Conservation (phyloP, 2,797 vertebrate species). For the Myotis vivesi region DNA sequence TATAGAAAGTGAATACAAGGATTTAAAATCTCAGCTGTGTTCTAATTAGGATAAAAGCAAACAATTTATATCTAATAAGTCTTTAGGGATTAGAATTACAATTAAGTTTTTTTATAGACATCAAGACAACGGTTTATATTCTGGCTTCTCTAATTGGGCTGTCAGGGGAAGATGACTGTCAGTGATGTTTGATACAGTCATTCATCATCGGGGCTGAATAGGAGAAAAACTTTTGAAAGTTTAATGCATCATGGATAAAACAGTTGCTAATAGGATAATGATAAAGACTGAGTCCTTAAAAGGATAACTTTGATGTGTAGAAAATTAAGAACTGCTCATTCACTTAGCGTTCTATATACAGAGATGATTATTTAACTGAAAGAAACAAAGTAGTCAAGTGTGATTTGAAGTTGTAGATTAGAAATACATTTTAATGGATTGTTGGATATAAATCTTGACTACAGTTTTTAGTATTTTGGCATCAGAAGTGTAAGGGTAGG, state of each 20-base stretch:
- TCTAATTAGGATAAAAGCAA: neutral
- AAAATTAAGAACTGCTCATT: neutral
- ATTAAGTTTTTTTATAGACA: neutral
- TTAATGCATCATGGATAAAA: neutral
- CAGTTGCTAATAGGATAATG: neutral
- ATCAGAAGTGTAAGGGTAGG: neutral
- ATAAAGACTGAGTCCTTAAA: neutral
- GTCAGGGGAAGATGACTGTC: neutral
- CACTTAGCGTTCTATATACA: neutral
- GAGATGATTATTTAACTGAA: neutral
- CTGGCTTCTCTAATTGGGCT: neutral
- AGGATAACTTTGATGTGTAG: neutral
- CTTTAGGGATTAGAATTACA: neutral
- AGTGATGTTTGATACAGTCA: neutral
- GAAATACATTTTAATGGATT: slow-evolving; percentile 24
- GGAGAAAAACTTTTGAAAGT: neutral
- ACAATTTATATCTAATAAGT: neutral
- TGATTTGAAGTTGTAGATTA: slow-evolving; percentile 34
- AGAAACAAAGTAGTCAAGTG: neutral
- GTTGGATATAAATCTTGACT: neutral
- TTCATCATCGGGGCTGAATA: neutral
- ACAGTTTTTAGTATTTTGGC: neutral
- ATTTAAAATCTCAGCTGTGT: neutral
- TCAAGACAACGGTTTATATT: neutral
- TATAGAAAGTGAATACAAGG: neutral